Evolutionary conservation across 2,113 vertebrate species (phyloP).

Genomic region (Tragulus kanchil): DNA sequence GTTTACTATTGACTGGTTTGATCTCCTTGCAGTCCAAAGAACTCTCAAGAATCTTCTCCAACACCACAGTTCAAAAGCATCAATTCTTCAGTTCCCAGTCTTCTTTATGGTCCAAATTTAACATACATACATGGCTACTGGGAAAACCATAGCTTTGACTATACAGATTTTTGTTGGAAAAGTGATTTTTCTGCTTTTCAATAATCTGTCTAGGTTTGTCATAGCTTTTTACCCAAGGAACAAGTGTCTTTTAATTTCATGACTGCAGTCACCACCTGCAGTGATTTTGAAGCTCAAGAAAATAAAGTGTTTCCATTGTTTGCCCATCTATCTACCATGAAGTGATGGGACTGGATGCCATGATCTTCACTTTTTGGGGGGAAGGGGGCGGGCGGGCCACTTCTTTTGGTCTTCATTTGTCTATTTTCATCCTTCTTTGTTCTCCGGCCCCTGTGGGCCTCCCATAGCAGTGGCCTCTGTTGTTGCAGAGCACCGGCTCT

Average conservation of each 20-base stretch:
- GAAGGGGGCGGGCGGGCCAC: no score
- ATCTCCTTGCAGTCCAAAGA: background rate
- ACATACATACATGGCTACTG: background rate
- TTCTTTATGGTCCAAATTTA: background rate
- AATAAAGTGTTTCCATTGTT: background rate
- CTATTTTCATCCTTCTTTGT: no score
- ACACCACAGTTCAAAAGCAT: background rate
- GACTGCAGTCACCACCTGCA: background rate
- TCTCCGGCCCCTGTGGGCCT: no score
- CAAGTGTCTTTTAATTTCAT: background rate
- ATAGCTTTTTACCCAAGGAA: background rate
- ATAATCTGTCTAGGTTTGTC: background rate
- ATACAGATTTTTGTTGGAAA: background rate
- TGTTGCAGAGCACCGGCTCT: no score
- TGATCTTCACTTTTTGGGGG: background rate
- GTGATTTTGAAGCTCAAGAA: background rate
- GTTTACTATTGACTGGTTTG: background rate
- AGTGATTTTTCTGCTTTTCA: background rate
- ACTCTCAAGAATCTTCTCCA: background rate
- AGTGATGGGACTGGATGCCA: background rate
- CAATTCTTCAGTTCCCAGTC: background rate
- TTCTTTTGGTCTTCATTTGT: no score
- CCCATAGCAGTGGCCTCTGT: no score
- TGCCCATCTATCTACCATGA: background rate
- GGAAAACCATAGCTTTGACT: background rate